Conservation (phyloP, 2,113 vertebrate genomes). For the Lagopus muta region DNA sequence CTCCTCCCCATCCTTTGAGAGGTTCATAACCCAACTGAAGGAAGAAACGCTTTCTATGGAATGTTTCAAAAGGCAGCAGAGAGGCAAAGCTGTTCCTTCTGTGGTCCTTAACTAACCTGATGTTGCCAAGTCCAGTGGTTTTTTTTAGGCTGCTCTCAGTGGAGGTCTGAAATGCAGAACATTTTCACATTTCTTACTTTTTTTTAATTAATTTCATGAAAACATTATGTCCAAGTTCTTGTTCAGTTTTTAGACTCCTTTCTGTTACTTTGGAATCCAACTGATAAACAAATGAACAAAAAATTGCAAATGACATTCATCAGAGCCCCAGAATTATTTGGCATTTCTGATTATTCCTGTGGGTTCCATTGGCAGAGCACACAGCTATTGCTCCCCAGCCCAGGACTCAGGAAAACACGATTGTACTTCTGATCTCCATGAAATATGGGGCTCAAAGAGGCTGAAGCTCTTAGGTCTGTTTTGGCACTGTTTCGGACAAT, state of each 20-base stretch:
- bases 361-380: slow-evolving; percentile 7
- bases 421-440: neutral
- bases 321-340: neutral
- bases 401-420: neutral
- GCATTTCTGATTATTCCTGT: neutral
- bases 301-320: neutral
- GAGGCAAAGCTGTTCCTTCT: neutral
- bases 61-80: neutral
- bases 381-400: neutral
- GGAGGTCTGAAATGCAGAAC: neutral
- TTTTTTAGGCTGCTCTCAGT: neutral
- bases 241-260: neutral
- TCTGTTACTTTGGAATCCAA: neutral
- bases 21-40: neutral
- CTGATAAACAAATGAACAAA: neutral
- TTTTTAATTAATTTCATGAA: neutral
- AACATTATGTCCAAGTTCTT: neutral
- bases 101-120: neutral
- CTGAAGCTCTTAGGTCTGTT: neutral
- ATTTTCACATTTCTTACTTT: neutral
- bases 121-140: neutral
- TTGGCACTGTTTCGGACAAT: neutral
- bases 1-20: neutral
- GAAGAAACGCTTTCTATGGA: neutral
- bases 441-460: neutral